A percentile compares a stretch with the other conserved stretches of the same genome.
These are phyloP conservation scores for Simalia tracyae DNA, from an alignment of 2,797 vertebrate species.

Conservation along the genomic window DNA sequence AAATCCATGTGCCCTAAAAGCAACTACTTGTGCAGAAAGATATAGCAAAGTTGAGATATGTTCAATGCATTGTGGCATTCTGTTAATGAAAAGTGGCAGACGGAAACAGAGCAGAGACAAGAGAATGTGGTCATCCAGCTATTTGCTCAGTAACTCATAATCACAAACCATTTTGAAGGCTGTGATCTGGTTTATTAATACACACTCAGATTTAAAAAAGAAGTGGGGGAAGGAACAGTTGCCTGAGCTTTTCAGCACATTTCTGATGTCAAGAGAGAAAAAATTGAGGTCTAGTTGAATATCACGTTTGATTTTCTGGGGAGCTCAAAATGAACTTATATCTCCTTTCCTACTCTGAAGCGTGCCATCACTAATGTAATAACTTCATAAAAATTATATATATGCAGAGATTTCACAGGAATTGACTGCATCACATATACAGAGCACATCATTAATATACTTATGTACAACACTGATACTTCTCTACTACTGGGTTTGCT, in stretches of 20 bases:
- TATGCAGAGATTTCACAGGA: not conserved
- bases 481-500: not conserved
- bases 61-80: not conserved
- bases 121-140: conserved; percentile 20
- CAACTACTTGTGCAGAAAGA: conserved; percentile 7
- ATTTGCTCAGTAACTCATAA: not conserved
- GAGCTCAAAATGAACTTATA: not conserved
- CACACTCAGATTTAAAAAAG: not conserved
- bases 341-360: not conserved
- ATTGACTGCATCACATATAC: not conserved
- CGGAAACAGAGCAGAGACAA: conserved; percentile 13
- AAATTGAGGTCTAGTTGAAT: not conserved
- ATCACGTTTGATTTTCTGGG: not conserved
- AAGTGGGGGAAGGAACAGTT: not conserved
- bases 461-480: not conserved
- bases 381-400: conserved; percentile 15
- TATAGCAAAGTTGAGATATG: not conserved
- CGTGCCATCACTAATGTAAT: not conserved
- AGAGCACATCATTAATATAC: not conserved
- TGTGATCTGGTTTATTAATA: not conserved
- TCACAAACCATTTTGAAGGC: not conserved
- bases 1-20: conserved; percentile 1
- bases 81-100: conserved; percentile 29
- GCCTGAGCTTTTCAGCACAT: not conserved
- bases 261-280: not conserved